phyloP scores from a whole-genome alignment of 2,888 invertebrate genomes.

The Mimas tiliae region DNA sequence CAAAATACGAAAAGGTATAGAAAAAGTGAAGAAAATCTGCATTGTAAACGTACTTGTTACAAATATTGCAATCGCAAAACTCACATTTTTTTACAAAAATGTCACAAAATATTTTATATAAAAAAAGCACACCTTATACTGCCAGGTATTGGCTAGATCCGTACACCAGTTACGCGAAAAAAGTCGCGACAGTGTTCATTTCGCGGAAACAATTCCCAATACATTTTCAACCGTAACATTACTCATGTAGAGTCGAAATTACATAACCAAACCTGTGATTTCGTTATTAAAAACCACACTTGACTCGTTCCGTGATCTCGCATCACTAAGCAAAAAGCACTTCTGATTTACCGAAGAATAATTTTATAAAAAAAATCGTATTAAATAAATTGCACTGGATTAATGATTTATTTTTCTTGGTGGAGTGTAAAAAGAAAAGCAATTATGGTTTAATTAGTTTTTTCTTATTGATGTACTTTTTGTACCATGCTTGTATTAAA shows the following conservation, averaged over 20 bases:
- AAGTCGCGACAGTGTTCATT: slow-evolving; percentile 80
- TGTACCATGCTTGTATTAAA: no score
- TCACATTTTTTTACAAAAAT: not conserved
- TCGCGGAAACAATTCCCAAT: slow-evolving; percentile 53
- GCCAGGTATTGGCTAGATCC: slow-evolving; percentile 76
- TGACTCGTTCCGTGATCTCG: slow-evolving; percentile 73
- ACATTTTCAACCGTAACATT: slow-evolving; percentile 39
- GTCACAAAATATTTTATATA: not conserved
- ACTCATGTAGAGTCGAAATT: slow-evolving; percentile 39
- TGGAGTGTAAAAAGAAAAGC: not conserved
- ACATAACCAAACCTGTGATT: slow-evolving; percentile 33
- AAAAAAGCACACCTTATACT: slow-evolving; percentile 56
- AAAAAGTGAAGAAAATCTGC: no score
- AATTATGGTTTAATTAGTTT: no score
- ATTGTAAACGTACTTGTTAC: no score
- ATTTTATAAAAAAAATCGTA: slow-evolving; percentile 22
- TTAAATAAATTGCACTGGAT: slow-evolving; percentile 3
- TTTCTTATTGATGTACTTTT: no score
- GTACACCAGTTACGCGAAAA: slow-evolving; percentile 69
- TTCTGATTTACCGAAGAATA: slow-evolving; percentile 30
- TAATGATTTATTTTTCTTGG: not conserved
- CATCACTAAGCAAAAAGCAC: slow-evolving; percentile 64
- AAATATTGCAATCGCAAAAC: not conserved
- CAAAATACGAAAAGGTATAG: no score
- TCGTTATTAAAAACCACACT: slow-evolving; percentile 64